These are phyloP conservation scores for Pangasianodon hypophthalmus DNA, from an alignment of 2,113 vertebrate genomes.

Conservation along the genomic window DNA sequence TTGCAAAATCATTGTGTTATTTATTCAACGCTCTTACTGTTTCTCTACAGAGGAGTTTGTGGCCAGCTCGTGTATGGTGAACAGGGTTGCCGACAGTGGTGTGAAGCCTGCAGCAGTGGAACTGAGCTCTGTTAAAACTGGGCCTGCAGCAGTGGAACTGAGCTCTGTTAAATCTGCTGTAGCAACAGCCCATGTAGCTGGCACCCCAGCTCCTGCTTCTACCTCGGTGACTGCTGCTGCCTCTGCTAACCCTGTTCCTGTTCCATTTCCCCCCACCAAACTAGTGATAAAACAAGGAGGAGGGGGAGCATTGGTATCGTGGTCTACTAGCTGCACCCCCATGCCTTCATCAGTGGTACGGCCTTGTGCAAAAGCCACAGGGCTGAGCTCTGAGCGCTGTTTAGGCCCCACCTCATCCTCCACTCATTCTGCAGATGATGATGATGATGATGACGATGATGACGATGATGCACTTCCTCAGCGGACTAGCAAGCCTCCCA, in stretches of 20 bases:
- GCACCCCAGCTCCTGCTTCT: constrained; percentile 37
- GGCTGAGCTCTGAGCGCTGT: constrained; percentile 54
- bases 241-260: constrained; percentile 28
- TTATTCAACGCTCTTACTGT: neutral
- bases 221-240: constrained; percentile 21
- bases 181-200: neutral
- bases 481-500: constrained; percentile 84
- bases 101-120: constrained; percentile 42
- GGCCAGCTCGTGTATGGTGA: constrained; percentile 79
- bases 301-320: constrained; percentile 82
- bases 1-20: neutral
- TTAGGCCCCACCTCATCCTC: constrained; percentile 59
- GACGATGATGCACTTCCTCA: constrained; percentile 84
- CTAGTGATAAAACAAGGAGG: constrained; percentile 90
- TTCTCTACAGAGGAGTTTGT: constrained; percentile 86
- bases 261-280: constrained; percentile 80
- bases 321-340: constrained; percentile 80
- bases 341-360: constrained; percentile 53
- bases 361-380: constrained; percentile 42
- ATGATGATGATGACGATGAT: constrained; percentile 75
- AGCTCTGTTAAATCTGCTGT: constrained; percentile 25
- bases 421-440: constrained; percentile 70
- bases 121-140: constrained; percentile 35
- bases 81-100: constrained; percentile 60
- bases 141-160: neutral